Evolutionary conservation across 2,888 invertebrate genomes (phyloP).

Genomic region (Ophonus ardosiacus): DNA sequence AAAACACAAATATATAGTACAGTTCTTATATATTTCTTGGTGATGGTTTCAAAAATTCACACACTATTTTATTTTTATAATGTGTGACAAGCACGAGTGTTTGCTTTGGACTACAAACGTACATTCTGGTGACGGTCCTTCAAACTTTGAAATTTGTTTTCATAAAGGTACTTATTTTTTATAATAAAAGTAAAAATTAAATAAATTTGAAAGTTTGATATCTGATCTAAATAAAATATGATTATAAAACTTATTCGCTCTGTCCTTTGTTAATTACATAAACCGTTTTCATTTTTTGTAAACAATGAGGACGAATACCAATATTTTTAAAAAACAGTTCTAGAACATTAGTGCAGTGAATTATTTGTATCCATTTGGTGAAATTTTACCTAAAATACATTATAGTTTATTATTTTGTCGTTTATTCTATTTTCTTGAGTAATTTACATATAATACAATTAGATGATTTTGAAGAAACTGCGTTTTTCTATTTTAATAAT

Average conservation of each 20-base stretch:
- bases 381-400: too few relatives aligned
- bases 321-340: background rate
- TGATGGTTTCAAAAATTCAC: background rate
- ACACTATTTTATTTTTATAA: background rate
- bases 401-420: too few relatives aligned
- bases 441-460: too few relatives aligned
- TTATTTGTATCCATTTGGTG: too few relatives aligned
- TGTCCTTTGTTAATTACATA: background rate
- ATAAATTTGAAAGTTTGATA: conserved; percentile 4
- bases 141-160: background rate
- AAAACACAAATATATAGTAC: too few relatives aligned
- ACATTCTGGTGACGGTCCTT: background rate
- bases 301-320: too few relatives aligned
- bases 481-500: too few relatives aligned
- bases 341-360: background rate
- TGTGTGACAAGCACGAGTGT: background rate
- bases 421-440: too few relatives aligned
- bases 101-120: background rate
- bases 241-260: background rate
- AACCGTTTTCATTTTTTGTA: too few relatives aligned
- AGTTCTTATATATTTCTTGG: background rate
- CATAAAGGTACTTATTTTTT: background rate
- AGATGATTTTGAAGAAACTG: too few relatives aligned
- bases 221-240: background rate
- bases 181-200: background rate